A percentile compares a stretch with the other conserved stretches of the same genome.
phyloP scores from a whole-genome alignment of 2,888 invertebrate genomes.

The Dynastes tityus region DNA sequence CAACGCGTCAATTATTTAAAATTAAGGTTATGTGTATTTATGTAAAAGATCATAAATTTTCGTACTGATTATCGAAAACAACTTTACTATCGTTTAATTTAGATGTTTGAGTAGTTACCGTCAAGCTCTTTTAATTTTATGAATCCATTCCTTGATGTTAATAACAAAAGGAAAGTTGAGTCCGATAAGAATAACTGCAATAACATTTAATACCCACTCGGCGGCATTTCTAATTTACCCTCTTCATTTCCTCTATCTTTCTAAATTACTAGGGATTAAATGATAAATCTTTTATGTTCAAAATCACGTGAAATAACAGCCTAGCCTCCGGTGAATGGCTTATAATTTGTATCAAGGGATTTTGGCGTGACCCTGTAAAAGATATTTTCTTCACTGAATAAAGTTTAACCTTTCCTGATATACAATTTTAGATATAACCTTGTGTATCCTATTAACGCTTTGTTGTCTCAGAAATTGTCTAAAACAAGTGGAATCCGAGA shows the following conservation, averaged over 20 bases:
- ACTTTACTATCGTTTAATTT: too few species aligned
- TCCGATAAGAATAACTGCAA: too few species aligned
- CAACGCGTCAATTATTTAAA: too few species aligned
- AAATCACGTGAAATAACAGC: slow-evolving; percentile 30
- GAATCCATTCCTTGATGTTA: too few species aligned
- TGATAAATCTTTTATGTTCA: slow-evolving; percentile 34
- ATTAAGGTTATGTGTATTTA: too few species aligned
- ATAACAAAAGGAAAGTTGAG: too few species aligned
- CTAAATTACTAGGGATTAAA: slow-evolving; percentile 28
- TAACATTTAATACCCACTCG: not conserved
- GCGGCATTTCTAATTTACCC: slow-evolving; percentile 1
- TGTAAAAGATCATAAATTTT: too few species aligned
- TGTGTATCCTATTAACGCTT: slow-evolving; percentile 30
- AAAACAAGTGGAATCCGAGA: slow-evolving; percentile 22
- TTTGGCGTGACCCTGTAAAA: slow-evolving; percentile 27
- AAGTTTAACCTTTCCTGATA: slow-evolving; percentile 42
- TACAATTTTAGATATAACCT: slow-evolving; percentile 38
- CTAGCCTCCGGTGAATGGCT: not conserved
- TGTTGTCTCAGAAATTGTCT: slow-evolving; percentile 34
- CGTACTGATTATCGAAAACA: too few species aligned
- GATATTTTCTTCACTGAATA: slow-evolving; percentile 43
- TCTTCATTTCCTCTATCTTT: not conserved
- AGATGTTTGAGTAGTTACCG: too few species aligned
- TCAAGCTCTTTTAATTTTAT: too few species aligned
- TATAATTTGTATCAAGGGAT: slow-evolving; percentile 37